A percentile compares a stretch with the other conserved stretches of the same genome.
These are phyloP conservation scores for Holothuria glaberrima DNA, from an alignment of 35 echinoderm and acorn worm genomes.

Conservation along the genomic window DNA sequence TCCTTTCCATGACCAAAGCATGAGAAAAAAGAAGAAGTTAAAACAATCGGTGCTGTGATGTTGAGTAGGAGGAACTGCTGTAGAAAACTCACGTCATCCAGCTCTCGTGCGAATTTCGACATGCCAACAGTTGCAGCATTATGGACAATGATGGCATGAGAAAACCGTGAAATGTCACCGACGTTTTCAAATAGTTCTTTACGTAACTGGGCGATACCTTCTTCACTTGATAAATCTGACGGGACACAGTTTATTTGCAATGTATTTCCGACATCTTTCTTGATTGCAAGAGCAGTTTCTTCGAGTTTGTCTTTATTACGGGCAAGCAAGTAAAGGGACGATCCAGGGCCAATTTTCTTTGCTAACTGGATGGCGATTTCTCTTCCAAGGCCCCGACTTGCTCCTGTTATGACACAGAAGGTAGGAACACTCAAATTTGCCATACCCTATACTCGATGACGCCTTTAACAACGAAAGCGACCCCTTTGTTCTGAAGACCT, in stretches of 20 bases:
- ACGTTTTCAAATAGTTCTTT: not conserved
- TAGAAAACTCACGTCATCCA: not conserved
- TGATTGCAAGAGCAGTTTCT: not conserved
- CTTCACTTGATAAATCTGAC: not conserved
- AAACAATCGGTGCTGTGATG: not conserved
- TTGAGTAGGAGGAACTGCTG: not conserved
- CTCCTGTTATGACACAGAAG: slow-evolving; percentile 26
- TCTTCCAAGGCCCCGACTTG: not conserved
- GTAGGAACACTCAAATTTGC: not conserved
- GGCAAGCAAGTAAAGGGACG: not conserved
- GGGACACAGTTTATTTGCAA: not conserved
- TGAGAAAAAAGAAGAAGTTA: not conserved
- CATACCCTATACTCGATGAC: too few species aligned
- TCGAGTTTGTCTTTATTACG: not conserved
- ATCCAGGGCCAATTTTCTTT: not conserved
- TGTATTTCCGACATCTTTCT: not conserved
- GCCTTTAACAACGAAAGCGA: too few species aligned
- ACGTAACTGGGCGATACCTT: not conserved
- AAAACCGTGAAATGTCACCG: not conserved
- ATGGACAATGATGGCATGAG: not conserved
- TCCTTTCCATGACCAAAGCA: not conserved
- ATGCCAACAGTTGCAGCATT: slow-evolving; percentile 11
- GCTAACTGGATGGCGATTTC: slow-evolving; percentile 28
- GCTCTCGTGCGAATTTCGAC: not conserved
- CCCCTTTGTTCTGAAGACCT: too few species aligned